Conservation (phyloP, 2,888 invertebrate species). For the Abscondita cerata region DNA sequence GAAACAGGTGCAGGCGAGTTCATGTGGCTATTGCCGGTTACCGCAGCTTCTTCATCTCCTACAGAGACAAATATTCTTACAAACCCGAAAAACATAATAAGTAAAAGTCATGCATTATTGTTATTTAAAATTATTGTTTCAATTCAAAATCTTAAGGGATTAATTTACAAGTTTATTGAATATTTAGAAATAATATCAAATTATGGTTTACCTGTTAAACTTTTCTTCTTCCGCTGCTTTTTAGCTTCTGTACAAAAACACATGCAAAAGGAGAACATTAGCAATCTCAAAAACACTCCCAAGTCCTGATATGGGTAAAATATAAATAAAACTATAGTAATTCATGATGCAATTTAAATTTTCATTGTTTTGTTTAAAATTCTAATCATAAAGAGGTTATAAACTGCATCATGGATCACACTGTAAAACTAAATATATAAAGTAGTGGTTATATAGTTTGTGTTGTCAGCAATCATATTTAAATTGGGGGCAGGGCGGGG, state of each 20-base stretch:
- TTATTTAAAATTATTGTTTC: constrained; percentile 13
- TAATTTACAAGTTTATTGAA: too few species aligned
- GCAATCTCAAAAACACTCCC: constrained; percentile 60
- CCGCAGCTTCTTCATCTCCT: constrained; percentile 66
- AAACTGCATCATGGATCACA: constrained; percentile 33
- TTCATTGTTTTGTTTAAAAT: background rate
- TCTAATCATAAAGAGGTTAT: background rate
- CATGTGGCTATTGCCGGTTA: constrained; percentile 66
- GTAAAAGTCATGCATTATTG: background rate
- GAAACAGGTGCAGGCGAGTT: constrained; percentile 59
- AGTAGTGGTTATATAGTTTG: constrained; percentile 30
- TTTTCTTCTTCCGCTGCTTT: constrained; percentile 95
- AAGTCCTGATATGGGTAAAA: constrained; percentile 60
- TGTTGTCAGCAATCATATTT: constrained; percentile 36
- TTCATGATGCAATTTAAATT: constrained; percentile 27
- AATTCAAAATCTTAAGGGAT: constrained; percentile 1
- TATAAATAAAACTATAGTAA: constrained; percentile 39
- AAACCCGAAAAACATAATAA: constrained; percentile 3
- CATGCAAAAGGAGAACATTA: constrained; percentile 63
- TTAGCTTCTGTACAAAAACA: constrained; percentile 83
- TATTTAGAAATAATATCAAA: constrained; percentile 53
- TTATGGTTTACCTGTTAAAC: constrained; percentile 82
- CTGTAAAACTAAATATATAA: constrained; percentile 37
- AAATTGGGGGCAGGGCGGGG: constrained; percentile 31
- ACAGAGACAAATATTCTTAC: constrained; percentile 26